Base-by-base conservation (phyloP, 1,140 invertebrate genomes). In the Bradysia coprophila region DNA sequence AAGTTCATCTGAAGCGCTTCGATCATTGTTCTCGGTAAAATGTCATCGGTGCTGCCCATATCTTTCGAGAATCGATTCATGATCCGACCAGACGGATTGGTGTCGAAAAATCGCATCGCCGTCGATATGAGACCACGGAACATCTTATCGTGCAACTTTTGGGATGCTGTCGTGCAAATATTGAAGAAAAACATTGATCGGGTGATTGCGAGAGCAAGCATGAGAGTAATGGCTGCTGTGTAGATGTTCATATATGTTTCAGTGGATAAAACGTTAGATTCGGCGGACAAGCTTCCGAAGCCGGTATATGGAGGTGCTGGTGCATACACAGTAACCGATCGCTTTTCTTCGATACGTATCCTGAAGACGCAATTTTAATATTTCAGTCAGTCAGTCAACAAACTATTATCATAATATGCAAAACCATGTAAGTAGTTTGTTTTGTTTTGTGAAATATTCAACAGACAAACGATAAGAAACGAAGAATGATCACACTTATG, bases 11-110 rank as follows among this genome's bases (percentile, higher is more conserved):
- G 72, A 9, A 85, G 65, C 42, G 81, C 76, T 54, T 93, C 87
- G 38, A 87, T 66, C 31, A 79, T 68, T 18, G 72, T 67, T 41
- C 69, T 64, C 34, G 89, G 88, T n/a, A 94, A 59, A 2, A 78
- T 56, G 61, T 94, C 88, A 55, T 93, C 89, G 48, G 91, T 75
- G 0, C 75, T 70, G 1, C 81, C 79, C 52, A 80, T 73, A 48
- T 81, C 78, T 56, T 80, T 80, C 0, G 76, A 73, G 49, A 81
- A 81, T 41, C 78, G 55, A 51, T 81, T 81, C 4, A 81, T 52
- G 34, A 79, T 77, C 44, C 75, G 55, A 9, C 78, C 77, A 24
- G 71, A 72, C 8, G 76, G 74, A 53, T 78, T 86, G 0, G 65
- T 68, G 43, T 86, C 78, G 48, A 83, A 88, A 51, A 87, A 88